Conservation (phyloP, 2,113 vertebrate genomes). For the Zootoca vivipara region DNA sequence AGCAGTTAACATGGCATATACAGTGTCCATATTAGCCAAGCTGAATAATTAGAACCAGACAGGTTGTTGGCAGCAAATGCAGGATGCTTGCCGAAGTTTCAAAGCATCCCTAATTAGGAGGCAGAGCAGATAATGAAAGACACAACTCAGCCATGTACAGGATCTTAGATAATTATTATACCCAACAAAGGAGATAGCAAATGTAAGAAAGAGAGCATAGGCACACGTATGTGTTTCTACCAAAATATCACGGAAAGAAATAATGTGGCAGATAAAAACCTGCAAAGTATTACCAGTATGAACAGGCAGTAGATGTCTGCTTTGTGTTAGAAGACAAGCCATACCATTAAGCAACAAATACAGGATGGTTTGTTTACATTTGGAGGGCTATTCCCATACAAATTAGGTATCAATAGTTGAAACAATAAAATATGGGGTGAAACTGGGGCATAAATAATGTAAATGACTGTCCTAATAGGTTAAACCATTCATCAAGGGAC, state of each 20-base stretch:
- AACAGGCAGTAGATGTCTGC: fast-evolving
- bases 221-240: neutral
- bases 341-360: no score
- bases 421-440: neutral
- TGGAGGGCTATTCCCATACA: neutral
- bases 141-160: neutral
- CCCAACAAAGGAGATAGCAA: neutral
- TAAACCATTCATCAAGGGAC: neutral
- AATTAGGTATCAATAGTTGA: neutral
- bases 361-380: neutral
- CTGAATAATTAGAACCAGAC: constrained; percentile 5
- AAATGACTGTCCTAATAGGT: neutral
- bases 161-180: neutral
- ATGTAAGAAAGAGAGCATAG: neutral
- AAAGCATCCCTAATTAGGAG: neutral
- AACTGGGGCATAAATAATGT: no score
- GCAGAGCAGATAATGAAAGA: constrained; percentile 3
- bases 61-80: neutral
- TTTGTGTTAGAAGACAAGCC: neutral
- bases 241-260: neutral
- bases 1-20: neutral
- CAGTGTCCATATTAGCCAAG: neutral
- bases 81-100: neutral
- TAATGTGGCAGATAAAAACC: neutral
- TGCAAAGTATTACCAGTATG: fast-evolving